Percentiles rank a stretch among this genome's conserved stretches.
Evolutionary conservation across 2,888 invertebrate species (phyloP).

Genomic region (Conomelus anceps): DNA sequence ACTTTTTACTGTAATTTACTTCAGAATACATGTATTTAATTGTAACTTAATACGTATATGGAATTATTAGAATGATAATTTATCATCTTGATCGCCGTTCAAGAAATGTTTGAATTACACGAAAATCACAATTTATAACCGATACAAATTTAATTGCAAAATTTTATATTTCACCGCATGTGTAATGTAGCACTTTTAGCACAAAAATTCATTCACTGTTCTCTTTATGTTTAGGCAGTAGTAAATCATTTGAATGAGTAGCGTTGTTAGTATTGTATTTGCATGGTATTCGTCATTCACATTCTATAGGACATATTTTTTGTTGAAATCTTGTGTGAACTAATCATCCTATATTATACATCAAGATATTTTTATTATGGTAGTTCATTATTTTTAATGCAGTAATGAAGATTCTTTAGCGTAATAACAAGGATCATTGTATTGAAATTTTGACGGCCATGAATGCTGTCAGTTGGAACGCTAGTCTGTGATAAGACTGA

Average conservation of each 20-base stretch:
- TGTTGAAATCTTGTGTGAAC: background rate
- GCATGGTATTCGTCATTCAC: conserved; percentile 4
- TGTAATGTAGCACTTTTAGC: background rate
- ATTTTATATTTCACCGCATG: background rate
- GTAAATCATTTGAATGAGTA: background rate
- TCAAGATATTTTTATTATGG: too few relatives aligned
- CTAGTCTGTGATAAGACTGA: too few relatives aligned
- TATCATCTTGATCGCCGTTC: background rate
- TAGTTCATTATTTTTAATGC: background rate
- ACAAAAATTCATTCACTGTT: background rate
- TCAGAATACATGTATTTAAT: too few relatives aligned
- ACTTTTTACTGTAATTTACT: too few relatives aligned
- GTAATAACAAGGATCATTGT: too few relatives aligned
- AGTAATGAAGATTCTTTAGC: too few relatives aligned
- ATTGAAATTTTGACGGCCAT: too few relatives aligned
- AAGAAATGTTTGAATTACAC: background rate
- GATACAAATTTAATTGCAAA: background rate
- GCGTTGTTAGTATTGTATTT: background rate
- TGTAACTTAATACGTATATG: too few relatives aligned
- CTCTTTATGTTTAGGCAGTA: background rate
- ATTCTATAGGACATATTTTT: conserved; percentile 3
- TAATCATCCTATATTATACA: too few relatives aligned
- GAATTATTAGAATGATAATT: too few relatives aligned
- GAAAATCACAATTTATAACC: too few relatives aligned
- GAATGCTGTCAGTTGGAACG: too few relatives aligned